Conservation (phyloP, 2,888 invertebrate genomes). For the Epiperipatus broadwayi region DNA sequence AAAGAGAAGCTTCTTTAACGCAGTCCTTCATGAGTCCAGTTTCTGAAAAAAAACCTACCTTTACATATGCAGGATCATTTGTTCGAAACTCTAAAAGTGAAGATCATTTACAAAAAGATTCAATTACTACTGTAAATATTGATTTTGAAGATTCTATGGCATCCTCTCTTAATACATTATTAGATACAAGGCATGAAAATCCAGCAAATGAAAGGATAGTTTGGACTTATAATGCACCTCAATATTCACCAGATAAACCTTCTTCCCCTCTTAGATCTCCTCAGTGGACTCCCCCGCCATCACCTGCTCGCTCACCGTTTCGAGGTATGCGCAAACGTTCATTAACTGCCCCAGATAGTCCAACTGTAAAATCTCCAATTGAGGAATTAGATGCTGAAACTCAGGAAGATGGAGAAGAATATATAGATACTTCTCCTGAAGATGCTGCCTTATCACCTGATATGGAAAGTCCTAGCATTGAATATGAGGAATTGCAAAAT, state of each 20-base stretch:
- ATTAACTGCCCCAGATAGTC: no score
- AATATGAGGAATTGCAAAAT: no score
- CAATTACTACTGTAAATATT: constrained; percentile 64
- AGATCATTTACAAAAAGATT: constrained; percentile 65
- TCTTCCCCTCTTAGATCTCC: constrained; percentile 13
- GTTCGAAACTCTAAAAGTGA: constrained; percentile 77
- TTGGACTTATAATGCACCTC: constrained; percentile 81
- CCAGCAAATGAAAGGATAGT: constrained; percentile 49
- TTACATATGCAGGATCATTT: constrained; percentile 36
- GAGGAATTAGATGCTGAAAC: no score
- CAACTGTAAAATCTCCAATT: no score
- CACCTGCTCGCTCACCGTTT: no score
- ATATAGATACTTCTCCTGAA: no score
- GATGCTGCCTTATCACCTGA: no score
- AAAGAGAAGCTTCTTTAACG: constrained; percentile 17
- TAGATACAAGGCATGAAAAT: constrained; percentile 42
- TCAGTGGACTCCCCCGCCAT: constrained; percentile 8
- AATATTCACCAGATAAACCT: constrained; percentile 31
- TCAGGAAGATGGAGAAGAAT: no score
- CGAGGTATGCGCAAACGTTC: no score
- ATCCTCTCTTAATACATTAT: constrained; percentile 70
- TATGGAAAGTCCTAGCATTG: no score
- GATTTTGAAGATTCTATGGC: constrained; percentile 84
- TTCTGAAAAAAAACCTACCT: constrained; percentile 18
- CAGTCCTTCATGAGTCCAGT: constrained; percentile 18